These are phyloP conservation scores for Pristionchus pacificus DNA, from an alignment of 1,140 invertebrate genomes.

Conservation along the genomic window DNA sequence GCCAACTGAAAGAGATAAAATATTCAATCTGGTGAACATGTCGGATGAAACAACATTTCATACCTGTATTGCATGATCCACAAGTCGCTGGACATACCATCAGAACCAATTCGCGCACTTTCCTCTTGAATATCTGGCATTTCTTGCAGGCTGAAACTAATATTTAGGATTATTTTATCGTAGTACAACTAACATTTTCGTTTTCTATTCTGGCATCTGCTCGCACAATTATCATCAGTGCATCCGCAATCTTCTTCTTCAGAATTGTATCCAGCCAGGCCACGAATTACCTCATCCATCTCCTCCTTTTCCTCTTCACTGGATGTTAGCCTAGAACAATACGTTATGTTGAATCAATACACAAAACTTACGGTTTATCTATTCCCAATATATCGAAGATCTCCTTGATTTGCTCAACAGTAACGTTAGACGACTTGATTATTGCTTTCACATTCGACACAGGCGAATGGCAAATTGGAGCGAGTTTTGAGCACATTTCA, in stretches of 20 bases:
- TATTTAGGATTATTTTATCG: not conserved
- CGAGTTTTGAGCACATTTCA: too few relatives aligned
- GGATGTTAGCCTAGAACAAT: too few relatives aligned
- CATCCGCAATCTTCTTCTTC: not conserved
- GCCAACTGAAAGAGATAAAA: not conserved
- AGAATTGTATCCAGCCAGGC: not conserved
- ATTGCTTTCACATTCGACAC: too few relatives aligned
- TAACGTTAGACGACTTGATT: too few relatives aligned
- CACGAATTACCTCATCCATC: not conserved
- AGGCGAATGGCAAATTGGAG: too few relatives aligned
- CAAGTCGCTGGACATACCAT: not conserved
- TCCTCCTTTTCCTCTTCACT: not conserved
- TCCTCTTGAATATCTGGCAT: not conserved
- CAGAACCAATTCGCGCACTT: not conserved
- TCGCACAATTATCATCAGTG: not conserved
- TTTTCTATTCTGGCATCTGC: not conserved
- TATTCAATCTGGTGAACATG: not conserved
- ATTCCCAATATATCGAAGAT: too few relatives aligned
- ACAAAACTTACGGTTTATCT: too few relatives aligned
- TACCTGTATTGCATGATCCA: not conserved
- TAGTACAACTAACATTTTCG: not conserved
- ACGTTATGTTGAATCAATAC: too few relatives aligned
- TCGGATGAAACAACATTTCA: not conserved
- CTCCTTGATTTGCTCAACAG: too few relatives aligned
- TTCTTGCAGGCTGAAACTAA: not conserved